Base-by-base conservation (phyloP, 2,797 vertebrate genomes). In the Eospalax fontanierii region DNA sequence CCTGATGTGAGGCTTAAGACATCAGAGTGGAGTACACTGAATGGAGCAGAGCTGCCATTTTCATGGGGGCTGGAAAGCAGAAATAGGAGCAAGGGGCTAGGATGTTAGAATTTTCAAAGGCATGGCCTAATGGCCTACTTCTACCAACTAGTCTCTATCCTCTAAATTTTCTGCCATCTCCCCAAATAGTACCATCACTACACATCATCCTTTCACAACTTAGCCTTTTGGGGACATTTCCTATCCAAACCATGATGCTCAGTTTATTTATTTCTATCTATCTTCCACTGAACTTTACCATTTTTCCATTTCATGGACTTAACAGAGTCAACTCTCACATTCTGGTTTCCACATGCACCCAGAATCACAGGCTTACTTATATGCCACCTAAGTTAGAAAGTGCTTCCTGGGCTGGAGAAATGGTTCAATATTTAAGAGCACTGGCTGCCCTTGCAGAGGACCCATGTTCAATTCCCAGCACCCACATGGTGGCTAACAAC, bases 301-400 rank as follows among this genome's bases (percentile, higher is more conserved):
- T 73, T 38, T 84, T 87, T 66, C 59, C 33, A 30, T 6, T 66
- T 84, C 6, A 12, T 73, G n/a, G 28, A 82, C 54, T 87, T 70
- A 74, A 79, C 4, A 15, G 19, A 57, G 18, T 46, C 30, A 63
- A 81, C 40, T 57, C 11, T 93, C 38, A 83, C 15, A 61, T 59
- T 78, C 87, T 54, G 66, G 40, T 81, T 96, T 76, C 28, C 35
- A 74, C 14, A n/a, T 57, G 38, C 26, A 68, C 65, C 85, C 70
- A 57, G 63, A 90, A 75, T 70, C 81, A 80, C 5, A 83, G 50
- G 57, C 54, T 90, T 75, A 35, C 79, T 95, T 74, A 66, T 14
- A 28, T 18, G 68, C 50, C 6, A 38, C 1, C 61, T 84, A 71
- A 93, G 26, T 83, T 74, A 82, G n/a, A 76, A 76, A 65, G 50